Evolutionary conservation across 2,888 invertebrate species (phyloP).

Genomic region (Agonopterix subpropinquella): DNA sequence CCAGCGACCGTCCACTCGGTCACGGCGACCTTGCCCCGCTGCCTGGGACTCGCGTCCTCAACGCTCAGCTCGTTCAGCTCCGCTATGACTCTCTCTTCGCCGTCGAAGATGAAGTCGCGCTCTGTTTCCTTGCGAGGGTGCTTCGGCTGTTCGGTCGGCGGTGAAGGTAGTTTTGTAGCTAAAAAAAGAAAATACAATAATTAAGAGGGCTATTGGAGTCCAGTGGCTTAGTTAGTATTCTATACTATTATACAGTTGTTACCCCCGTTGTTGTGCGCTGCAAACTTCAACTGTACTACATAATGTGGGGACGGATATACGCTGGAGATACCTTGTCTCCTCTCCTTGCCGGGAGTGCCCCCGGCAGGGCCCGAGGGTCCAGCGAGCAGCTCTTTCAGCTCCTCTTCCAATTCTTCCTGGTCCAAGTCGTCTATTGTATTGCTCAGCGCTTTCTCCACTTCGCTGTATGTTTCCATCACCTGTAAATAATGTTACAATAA

Average conservation of each 20-base stretch:
- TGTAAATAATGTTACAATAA: too few species aligned
- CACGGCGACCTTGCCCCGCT: constrained; percentile 18
- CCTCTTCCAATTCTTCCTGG: constrained; percentile 80
- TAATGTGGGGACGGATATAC: too few species aligned
- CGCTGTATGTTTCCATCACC: constrained; percentile 68
- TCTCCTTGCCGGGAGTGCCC: constrained; percentile 32
- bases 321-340: constrained; percentile 8
- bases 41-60: constrained; percentile 24
- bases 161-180: constrained; percentile 18
- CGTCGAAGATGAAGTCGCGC: constrained; percentile 49
- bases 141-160: constrained; percentile 12
- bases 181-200: background rate
- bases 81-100: constrained; percentile 54
- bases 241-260: too few species aligned
- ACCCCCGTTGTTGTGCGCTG: too few species aligned
- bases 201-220: too few species aligned
- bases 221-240: too few species aligned
- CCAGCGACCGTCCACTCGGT: constrained; percentile 16
- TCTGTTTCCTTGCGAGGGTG: constrained; percentile 27
- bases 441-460: constrained; percentile 53
- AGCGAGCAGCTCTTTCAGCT: constrained; percentile 77
- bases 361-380: constrained; percentile 23
- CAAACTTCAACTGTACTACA: too few species aligned
- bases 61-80: constrained; percentile 47
- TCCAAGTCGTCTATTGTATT: constrained; percentile 66